Percentiles rank a stretch among this genome's conserved stretches.
phyloP scores from a whole-genome alignment of 2,888 invertebrate genomes.

The Cyaniris semiargus region DNA sequence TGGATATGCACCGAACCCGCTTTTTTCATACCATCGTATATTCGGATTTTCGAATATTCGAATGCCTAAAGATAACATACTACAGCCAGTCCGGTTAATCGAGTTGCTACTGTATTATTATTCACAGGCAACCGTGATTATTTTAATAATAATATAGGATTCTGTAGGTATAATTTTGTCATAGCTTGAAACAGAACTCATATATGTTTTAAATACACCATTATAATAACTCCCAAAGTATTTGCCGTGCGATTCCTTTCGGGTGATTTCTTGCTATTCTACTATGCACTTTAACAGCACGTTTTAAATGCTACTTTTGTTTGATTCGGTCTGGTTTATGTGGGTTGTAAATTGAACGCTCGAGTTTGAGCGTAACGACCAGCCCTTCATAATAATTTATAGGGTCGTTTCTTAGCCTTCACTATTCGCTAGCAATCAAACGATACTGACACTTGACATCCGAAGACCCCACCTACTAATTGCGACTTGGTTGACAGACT shows the following conservation, averaged over 20 bases:
- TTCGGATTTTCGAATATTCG: too few relatives aligned
- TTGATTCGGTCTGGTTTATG: slow-evolving; percentile 30
- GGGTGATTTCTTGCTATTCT: neutral
- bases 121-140: too few relatives aligned
- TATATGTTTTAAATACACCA: neutral
- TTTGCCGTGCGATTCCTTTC: slow-evolving; percentile 1
- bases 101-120: too few relatives aligned
- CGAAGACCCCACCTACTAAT: slow-evolving; percentile 7
- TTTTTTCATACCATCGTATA: too few relatives aligned
- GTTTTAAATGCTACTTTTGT: neutral
- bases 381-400: slow-evolving; percentile 34
- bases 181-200: neutral
- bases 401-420: slow-evolving; percentile 26
- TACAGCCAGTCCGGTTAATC: too few relatives aligned
- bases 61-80: too few relatives aligned
- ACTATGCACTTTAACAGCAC: neutral
- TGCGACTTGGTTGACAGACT: neutral
- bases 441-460: slow-evolving; percentile 3
- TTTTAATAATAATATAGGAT: too few relatives aligned
- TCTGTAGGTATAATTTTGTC: neutral
- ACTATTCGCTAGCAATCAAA: slow-evolving; percentile 26
- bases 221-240: neutral
- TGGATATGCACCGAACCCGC: too few relatives aligned
- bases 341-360: slow-evolving; percentile 32
- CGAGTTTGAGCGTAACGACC: slow-evolving; percentile 33